phyloP scores from a whole-genome alignment of 2,113 vertebrate species.

The Procavia capensis region DNA sequence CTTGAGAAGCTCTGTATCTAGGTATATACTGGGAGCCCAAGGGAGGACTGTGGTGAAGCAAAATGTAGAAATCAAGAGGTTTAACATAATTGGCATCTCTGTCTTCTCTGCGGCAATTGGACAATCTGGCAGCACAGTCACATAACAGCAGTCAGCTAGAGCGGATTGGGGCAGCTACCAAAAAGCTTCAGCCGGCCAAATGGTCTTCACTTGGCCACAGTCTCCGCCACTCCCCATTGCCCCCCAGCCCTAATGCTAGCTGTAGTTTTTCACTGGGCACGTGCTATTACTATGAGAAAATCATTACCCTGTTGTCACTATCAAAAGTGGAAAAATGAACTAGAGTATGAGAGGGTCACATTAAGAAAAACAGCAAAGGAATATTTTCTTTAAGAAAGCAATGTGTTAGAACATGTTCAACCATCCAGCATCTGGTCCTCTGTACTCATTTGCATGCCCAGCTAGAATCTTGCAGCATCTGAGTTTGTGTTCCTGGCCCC shows the following conservation, averaged over 20 bases:
- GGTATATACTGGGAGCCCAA: not conserved
- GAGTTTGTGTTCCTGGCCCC: not conserved
- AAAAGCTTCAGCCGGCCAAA: not conserved
- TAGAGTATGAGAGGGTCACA: not conserved
- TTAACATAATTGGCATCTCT: too few species aligned
- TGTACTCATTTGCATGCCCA: not conserved
- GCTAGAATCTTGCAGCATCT: fast-evolving
- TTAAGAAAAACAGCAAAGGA: not conserved
- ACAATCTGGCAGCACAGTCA: not conserved
- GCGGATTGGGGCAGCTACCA: not conserved
- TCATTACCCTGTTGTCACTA: not conserved
- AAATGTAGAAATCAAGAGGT: not conserved
- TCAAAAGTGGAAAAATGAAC: not conserved
- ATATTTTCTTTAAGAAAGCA: not conserved
- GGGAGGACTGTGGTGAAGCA: not conserved
- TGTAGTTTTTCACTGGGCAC: not conserved
- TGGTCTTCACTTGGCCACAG: not conserved
- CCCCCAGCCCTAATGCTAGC: not conserved
- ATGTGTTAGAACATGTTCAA: not conserved
- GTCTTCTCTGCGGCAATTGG: not conserved
- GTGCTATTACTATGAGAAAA: not conserved
- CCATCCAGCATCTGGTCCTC: fast-evolving
- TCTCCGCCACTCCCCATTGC: not conserved
- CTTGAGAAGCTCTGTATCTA: not conserved
- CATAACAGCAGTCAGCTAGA: not conserved